Conservation (phyloP, 1,140 invertebrate genomes). For the Listronotus oregonensis region DNA sequence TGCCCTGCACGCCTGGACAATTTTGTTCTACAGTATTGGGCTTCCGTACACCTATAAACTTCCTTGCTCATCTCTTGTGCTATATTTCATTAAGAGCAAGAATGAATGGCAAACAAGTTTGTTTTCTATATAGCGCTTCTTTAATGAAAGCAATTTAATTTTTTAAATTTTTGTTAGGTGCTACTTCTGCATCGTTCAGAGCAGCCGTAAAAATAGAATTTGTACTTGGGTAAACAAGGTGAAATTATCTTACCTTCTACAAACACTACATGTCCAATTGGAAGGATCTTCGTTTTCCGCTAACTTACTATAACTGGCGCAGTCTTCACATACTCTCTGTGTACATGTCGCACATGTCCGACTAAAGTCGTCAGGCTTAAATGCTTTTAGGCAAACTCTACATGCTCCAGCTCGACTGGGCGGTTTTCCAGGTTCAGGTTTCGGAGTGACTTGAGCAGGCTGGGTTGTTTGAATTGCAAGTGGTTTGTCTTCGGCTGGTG, state of each 20-base stretch:
- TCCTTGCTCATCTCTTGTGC: too few species aligned
- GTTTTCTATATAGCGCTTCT: too few species aligned
- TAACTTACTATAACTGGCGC: constrained; percentile 84
- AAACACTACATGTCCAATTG: constrained; percentile 55
- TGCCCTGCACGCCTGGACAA: too few species aligned
- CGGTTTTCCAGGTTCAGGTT: constrained; percentile 70
- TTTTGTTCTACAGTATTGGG: too few species aligned
- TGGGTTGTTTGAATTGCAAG: constrained; percentile 51
- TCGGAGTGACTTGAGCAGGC: constrained; percentile 52
- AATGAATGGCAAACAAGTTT: too few species aligned
- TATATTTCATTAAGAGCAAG: too few species aligned
- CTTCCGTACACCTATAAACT: too few species aligned
- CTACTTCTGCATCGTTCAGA: too few species aligned
- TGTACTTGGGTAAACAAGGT: not conserved
- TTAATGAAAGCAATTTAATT: too few species aligned
- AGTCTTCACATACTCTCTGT: constrained; percentile 89
- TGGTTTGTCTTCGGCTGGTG: constrained; percentile 45
- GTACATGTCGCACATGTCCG: constrained; percentile 85
- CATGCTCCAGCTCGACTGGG: constrained; percentile 76
- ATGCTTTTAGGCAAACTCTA: constrained; percentile 83
- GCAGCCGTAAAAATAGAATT: not conserved
- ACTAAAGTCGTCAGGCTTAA: constrained; percentile 83
- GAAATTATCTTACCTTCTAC: constrained; percentile 45
- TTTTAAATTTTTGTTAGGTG: too few species aligned
- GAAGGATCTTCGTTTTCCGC: constrained; percentile 74